Percentiles rank a stretch among this genome's conserved stretches.
Conservation (phyloP, 2,797 vertebrate genomes). For the Vireo griseus region DNA sequence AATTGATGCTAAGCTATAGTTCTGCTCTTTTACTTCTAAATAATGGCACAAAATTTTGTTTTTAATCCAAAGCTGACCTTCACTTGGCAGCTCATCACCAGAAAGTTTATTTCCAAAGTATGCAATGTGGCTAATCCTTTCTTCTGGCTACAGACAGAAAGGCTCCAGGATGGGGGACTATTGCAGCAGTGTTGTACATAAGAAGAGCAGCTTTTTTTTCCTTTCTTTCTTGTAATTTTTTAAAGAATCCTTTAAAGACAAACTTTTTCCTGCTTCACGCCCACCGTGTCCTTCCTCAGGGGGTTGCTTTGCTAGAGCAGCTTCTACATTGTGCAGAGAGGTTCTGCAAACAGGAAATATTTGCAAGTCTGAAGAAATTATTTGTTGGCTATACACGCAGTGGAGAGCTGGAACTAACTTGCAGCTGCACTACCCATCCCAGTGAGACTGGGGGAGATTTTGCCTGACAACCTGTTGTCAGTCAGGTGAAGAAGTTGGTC, state of each 20-base stretch:
- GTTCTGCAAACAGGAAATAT: background rate
- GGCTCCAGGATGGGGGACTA: background rate
- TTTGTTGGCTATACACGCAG: background rate
- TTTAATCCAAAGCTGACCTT: background rate
- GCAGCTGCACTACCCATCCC: background rate
- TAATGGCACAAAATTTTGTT: background rate
- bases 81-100: background rate
- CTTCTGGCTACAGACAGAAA: background rate
- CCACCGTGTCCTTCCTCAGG: background rate
- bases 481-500: background rate
- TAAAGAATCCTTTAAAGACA: background rate
- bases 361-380: background rate
- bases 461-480: background rate
- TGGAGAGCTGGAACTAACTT: background rate
- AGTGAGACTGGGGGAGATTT: background rate
- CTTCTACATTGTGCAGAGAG: background rate
- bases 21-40: background rate
- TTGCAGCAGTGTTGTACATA: accelerated
- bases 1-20: background rate
- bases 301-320: background rate
- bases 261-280: background rate
- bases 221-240: accelerated
- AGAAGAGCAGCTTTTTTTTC: background rate
- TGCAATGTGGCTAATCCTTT: background rate
- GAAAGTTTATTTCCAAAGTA: background rate